Base-by-base conservation (phyloP, 2,888 invertebrate species). In the Chromoteleia sp. region DNA sequence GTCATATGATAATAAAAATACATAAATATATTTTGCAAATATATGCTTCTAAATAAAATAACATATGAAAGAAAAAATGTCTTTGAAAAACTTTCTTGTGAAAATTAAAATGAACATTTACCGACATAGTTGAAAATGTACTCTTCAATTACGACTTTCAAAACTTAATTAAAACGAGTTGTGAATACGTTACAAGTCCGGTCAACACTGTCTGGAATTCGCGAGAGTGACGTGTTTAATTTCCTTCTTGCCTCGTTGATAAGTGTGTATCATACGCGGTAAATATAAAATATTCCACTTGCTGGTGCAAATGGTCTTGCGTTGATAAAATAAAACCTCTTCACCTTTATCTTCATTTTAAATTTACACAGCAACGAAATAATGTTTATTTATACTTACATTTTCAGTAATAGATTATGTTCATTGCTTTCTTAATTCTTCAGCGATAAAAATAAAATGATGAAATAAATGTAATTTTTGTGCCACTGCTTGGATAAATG, bases 231-330 rank as follows among this genome's bases (percentile, higher is more conserved):
- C 29, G 41, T 54, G 63, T 63, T 63, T 63, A 54, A 54, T 41
- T 63, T 30, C 12, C 10, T 30, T 4, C 25, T 12, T n/a, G 33
- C 15, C 54, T 33, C 19, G 63, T 45, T 54, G 73, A 73, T 73
- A 73, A 73, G 61, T 73, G 19, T 63, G 52, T 73, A 73, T 73
- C 73, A 71, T 29, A 15, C 12, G 70, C n/a, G 58, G 59, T 58
- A 71, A 71, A 50, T 36, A 36, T 48, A 45, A 70, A 68, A 70
- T 59, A 71, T 71, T 71, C 59, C 39, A 71, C 50, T 59, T 50
- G 14, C 2, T 45, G 6, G 25, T 12, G 10, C 14, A 21, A 48
- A 21, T 45, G 48, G 19, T 63, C 8, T 19, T 41, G n/a, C 19
- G 30, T 17, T 43, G 30, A 43, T 54, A 70, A 70, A 39, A 59